Evolutionary conservation across 2,888 invertebrate genomes (phyloP).

Genomic region (Phytoseiulus persimilis): DNA sequence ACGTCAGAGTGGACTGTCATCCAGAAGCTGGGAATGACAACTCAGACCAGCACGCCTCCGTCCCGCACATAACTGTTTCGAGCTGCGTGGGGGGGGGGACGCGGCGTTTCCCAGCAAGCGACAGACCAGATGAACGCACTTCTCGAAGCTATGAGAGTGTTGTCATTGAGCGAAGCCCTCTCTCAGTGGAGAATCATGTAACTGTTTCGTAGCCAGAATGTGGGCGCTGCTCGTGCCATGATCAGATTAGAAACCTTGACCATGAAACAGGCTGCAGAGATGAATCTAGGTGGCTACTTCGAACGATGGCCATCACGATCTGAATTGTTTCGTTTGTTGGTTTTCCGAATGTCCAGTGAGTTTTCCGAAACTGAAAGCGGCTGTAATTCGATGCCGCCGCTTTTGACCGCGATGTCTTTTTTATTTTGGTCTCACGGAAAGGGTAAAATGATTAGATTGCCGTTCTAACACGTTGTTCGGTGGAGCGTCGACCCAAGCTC

Average conservation of each 20-base stretch:
- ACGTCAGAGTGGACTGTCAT: not conserved
- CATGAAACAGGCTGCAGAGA: not conserved
- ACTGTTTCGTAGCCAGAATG: not conserved
- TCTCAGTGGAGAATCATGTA: not conserved
- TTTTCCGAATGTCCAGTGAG: not conserved
- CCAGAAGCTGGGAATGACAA: too few species aligned
- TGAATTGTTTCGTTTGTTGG: not conserved
- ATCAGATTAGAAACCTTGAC: not conserved
- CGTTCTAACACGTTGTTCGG: too few species aligned
- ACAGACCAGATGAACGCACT: not conserved
- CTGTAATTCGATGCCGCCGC: not conserved
- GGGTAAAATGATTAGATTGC: too few species aligned
- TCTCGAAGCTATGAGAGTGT: not conserved
- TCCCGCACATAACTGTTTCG: too few species aligned
- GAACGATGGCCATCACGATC: not conserved
- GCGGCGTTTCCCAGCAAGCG: too few species aligned
- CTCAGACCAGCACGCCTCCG: too few species aligned
- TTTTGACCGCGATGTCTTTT: not conserved
- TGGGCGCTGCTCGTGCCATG: not conserved
- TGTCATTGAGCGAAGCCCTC: not conserved
- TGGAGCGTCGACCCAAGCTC: too few species aligned
- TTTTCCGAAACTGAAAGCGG: not conserved
- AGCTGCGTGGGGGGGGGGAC: too few species aligned
- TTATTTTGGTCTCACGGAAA: not conserved
- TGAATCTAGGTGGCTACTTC: not conserved